Evolutionary conservation across 2,888 invertebrate species (phyloP).

Genomic region (Gandaritis pyraliata): DNA sequence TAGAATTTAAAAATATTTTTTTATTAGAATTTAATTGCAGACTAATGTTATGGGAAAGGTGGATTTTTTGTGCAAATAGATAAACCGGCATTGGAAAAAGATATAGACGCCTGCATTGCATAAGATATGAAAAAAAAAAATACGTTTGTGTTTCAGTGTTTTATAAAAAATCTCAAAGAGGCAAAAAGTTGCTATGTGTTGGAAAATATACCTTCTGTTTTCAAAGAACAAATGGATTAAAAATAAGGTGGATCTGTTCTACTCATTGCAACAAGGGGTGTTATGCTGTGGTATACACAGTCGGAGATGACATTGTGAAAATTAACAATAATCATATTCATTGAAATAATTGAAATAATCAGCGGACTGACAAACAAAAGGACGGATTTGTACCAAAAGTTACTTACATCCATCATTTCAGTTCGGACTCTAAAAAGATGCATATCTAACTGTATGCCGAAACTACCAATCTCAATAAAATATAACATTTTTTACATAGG

Average conservation of each 20-base stretch:
- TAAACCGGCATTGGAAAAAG: too few relatives aligned
- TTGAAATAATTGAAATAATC: neutral
- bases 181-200: slow-evolving; percentile 17
- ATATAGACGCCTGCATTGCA: too few relatives aligned
- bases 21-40: too few relatives aligned
- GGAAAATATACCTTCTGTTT: slow-evolving; percentile 21
- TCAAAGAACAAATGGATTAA: neutral
- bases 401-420: neutral
- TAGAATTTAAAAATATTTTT: too few relatives aligned
- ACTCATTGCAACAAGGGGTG: slow-evolving; percentile 9
- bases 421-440: too few relatives aligned
- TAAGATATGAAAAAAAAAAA: too few relatives aligned
- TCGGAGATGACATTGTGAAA: neutral
- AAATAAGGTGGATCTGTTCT: slow-evolving; percentile 6
- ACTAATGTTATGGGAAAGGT: too few relatives aligned
- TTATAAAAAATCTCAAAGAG: slow-evolving; percentile 6
- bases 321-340: slow-evolving; percentile 15
- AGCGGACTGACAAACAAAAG: neutral
- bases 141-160: neutral
- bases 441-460: too few relatives aligned
- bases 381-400: neutral
- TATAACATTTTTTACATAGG: too few relatives aligned
- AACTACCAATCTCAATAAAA: too few relatives aligned
- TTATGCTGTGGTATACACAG: neutral
- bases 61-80: too few relatives aligned